Percentiles rank a stretch among this genome's conserved stretches.
Evolutionary conservation across 2,113 vertebrate genomes (phyloP).

Genomic region (Chionomys nivalis): DNA sequence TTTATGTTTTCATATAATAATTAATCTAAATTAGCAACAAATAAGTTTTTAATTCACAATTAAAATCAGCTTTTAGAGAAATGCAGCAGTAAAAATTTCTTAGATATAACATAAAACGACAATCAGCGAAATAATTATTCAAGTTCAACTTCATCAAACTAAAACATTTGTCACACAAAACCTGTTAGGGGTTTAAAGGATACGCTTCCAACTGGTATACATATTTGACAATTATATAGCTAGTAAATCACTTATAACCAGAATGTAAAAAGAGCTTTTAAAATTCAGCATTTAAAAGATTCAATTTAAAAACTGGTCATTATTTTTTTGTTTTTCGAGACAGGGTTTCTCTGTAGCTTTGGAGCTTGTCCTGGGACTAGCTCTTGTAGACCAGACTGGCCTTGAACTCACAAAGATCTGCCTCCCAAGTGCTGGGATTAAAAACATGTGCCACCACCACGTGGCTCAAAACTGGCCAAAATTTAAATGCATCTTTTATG

Average conservation of each 20-base stretch:
- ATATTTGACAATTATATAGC: not conserved
- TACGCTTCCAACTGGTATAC: not conserved
- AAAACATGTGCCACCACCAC: too few species aligned
- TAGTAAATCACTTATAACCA: not conserved
- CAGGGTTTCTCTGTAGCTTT: too few species aligned
- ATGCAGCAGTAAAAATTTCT: not conserved
- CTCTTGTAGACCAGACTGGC: too few species aligned
- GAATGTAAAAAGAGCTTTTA: not conserved
- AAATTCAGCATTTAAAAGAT: not conserved
- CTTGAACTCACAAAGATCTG: too few species aligned
- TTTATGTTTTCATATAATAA: not conserved
- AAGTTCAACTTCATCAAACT: not conserved
- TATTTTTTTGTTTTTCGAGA: too few species aligned
- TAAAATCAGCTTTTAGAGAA: not conserved
- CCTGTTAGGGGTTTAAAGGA: not conserved
- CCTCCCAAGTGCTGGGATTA: too few species aligned
- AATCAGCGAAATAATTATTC: not conserved
- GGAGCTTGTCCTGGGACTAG: too few species aligned
- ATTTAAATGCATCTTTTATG: not conserved
- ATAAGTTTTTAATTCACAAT: not conserved
- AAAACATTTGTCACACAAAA: not conserved
- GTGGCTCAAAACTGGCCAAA: not conserved
- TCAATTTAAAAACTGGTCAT: not conserved
- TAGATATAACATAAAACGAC: not conserved
- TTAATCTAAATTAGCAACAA: not conserved